phyloP scores from a whole-genome alignment of 1,140 invertebrate species.

The Galleria mellonella region DNA sequence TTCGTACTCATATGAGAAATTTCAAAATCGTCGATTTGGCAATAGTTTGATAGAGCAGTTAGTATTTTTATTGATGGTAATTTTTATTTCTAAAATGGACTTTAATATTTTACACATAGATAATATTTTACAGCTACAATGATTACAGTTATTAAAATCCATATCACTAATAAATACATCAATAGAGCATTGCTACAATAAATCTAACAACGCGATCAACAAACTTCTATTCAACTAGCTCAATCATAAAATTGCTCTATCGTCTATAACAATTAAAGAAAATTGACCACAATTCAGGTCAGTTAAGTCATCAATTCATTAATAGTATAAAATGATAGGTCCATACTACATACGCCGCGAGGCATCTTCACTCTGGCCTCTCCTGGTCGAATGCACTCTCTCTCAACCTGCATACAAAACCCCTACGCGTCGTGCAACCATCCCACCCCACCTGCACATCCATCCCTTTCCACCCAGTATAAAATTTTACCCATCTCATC shows the following conservation, averaged over 20 bases:
- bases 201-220: background rate
- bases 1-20: no score
- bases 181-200: slow-evolving; percentile 16
- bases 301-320: slow-evolving; percentile 40
- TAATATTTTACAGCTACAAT: no score
- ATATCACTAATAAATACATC: slow-evolving; percentile 9
- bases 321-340: slow-evolving; percentile 27
- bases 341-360: slow-evolving; percentile 8
- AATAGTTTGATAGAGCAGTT: no score
- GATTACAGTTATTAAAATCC: background rate
- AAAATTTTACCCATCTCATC: slow-evolving; percentile 34
- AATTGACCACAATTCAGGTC: slow-evolving; percentile 39
- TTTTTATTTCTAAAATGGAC: no score
- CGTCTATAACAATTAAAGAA: slow-evolving; percentile 34
- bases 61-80: no score
- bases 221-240: slow-evolving; percentile 11
- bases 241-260: slow-evolving; percentile 41
- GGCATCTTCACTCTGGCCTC: slow-evolving; percentile 24
- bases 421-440: slow-evolving; percentile 37
- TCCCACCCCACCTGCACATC: slow-evolving; percentile 48
- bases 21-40: no score
- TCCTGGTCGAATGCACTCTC: slow-evolving; percentile 43
- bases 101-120: no score
- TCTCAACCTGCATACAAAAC: slow-evolving; percentile 52
- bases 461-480: slow-evolving; percentile 29